phyloP scores from a whole-genome alignment of 2,797 vertebrate species.

The Alcedo atthis region DNA sequence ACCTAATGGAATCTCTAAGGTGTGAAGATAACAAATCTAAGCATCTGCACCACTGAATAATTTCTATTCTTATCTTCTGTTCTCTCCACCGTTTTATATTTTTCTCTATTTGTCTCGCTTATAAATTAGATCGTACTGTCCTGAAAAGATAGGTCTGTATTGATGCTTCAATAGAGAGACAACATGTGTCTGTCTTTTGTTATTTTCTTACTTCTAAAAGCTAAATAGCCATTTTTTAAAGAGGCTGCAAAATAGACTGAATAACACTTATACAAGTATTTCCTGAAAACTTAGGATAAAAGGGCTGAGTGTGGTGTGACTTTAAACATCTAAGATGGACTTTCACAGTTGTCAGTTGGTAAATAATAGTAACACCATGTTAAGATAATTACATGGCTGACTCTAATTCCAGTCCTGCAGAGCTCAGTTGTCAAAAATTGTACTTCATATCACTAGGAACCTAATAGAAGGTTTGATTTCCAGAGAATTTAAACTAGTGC shows the following conservation, averaged over 20 bases:
- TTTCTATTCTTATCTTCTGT: background rate
- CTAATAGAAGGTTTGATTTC: background rate
- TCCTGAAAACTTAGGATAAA: background rate
- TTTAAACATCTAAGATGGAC: background rate
- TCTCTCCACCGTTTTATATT: background rate
- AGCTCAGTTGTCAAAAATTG: background rate
- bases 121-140: background rate
- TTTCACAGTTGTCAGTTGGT: background rate
- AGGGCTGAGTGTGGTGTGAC: background rate
- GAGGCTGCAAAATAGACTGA: background rate
- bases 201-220: background rate
- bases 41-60: background rate
- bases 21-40: constrained; percentile 21
- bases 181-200: background rate
- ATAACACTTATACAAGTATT: background rate
- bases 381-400: background rate
- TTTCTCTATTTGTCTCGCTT: background rate
- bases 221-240: background rate
- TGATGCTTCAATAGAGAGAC: background rate
- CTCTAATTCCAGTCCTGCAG: background rate
- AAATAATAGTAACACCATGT: background rate
- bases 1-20: constrained; percentile 9
- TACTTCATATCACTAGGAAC: background rate
- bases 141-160: background rate
- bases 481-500: background rate